These are phyloP conservation scores for Xerus inauris DNA, from an alignment of 2,113 vertebrate genomes.

Conservation along the genomic window DNA sequence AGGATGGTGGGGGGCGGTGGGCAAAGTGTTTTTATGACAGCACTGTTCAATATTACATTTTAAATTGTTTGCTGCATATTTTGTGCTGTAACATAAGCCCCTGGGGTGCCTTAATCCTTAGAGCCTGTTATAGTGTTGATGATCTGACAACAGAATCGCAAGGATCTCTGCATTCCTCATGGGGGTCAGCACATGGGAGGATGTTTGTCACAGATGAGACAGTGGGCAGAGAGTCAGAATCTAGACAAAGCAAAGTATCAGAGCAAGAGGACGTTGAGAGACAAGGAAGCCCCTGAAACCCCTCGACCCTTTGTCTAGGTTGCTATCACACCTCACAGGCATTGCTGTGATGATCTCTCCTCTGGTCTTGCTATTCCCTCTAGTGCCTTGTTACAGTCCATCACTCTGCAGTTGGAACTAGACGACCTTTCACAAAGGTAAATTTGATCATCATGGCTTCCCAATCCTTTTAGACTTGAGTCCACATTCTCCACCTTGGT, in stretches of 20 bases:
- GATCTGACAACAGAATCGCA: not conserved
- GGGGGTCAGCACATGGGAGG: not conserved
- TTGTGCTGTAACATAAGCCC: not conserved
- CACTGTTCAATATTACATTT: not conserved
- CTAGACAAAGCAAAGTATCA: not conserved
- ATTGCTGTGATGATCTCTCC: not conserved
- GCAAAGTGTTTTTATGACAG: not conserved
- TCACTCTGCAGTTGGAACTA: not conserved
- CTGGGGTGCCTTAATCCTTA: not conserved
- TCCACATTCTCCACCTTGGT: not conserved
- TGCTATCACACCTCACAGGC: not conserved
- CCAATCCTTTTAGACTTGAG: not conserved
- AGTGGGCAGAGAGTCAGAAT: not conserved
- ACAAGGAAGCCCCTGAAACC: rapidly evolving
- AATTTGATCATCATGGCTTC: not conserved
- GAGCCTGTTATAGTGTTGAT: not conserved
- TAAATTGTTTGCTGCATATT: not conserved
- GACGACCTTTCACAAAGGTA: not conserved
- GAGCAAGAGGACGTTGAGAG: not conserved
- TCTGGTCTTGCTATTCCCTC: not conserved
- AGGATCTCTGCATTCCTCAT: not conserved
- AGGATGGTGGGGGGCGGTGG: not conserved
- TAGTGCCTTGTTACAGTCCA: not conserved
- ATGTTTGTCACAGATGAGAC: not conserved
- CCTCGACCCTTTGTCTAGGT: too few species aligned